Base-by-base conservation (phyloP, 2,797 vertebrate genomes). In the Micromesistius poutassou region DNA sequence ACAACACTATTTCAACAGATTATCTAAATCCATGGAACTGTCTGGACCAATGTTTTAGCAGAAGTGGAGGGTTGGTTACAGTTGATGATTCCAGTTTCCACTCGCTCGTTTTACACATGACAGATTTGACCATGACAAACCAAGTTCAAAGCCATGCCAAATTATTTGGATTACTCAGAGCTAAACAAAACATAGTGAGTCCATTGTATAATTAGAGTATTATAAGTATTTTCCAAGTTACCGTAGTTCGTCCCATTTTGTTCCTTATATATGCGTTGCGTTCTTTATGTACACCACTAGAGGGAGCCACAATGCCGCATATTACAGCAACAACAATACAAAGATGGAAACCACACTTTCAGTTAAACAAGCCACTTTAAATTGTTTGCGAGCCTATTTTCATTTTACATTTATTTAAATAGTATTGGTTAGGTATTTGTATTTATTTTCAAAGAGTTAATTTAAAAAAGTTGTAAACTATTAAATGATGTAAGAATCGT, bases 241-340 rank as follows among this genome's bases (percentile, higher is more conserved):
- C 40, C 36, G 36, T n/a, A 28, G 71, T 72, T 22, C 7, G 71
- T 35, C 30, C 30, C 5, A 46, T 74, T 30, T 46, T 46, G n/a
- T 40, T 30, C n/a, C 16, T 10, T 30, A n/a, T 16, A 16, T 8
- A 0, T 30, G 0, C 4, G 0, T 1, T 76, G 38, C 75, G 12
- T 79, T 80, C 6, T 74, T 0, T 3, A 0, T 16, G 3, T 4
- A 0, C 0, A 1, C 75, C 91, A 86, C 76, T 33, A 88, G 91
- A 82, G 80, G 78, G 71, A 13, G 73, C 31, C 81, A 79, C 74
- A 82, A 79, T 2, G 76, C 30, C 42, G 75, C 55, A n/a, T 74
- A 28, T 12, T 28, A 28, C 62, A 28, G 55, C 55, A 13, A 30
- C n/a, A 28, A 68, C n/a, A 12, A 62, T 2, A 22, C 46, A 50